Conservation (phyloP, 2,113 vertebrate genomes). For the Parotia lawesii region DNA sequence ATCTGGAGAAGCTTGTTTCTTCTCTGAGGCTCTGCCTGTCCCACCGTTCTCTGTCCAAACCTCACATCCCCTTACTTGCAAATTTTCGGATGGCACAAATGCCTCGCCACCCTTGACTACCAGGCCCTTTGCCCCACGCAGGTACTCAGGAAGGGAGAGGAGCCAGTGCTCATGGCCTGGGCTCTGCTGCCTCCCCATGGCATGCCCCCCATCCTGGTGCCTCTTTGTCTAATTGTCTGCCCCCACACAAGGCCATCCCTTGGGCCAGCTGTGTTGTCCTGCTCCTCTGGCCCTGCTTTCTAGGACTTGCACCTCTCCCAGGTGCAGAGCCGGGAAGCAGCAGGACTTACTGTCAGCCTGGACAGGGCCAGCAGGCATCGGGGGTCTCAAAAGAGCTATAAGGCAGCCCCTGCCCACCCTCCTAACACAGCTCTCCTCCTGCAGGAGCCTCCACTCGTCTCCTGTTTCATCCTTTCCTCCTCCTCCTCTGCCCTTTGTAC, state of each 20-base stretch:
- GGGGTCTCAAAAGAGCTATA: accelerated
- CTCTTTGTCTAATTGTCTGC: not conserved
- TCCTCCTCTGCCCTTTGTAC: not conserved
- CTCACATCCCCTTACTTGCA: not conserved
- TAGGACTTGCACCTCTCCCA: not conserved
- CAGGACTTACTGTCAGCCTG: not conserved
- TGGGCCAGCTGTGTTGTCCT: not conserved
- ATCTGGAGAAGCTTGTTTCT: not conserved
- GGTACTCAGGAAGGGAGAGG: not conserved
- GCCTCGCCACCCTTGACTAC: not conserved
- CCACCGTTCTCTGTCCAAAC: not conserved
- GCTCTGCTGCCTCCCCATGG: conserved; percentile 24
- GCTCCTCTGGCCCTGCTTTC: not conserved
- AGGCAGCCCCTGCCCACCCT: not conserved
- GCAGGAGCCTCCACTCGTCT: not conserved
- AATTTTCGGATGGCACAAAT: not conserved
- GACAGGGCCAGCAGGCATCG: accelerated
- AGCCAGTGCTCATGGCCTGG: not conserved
- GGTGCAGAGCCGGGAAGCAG: not conserved
- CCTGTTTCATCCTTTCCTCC: not conserved
- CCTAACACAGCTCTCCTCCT: not conserved
- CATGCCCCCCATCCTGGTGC: not conserved
- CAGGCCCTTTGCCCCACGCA: not conserved
- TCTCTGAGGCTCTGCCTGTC: not conserved
- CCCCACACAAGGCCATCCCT: not conserved